phyloP scores from a whole-genome alignment of 2,888 invertebrate species.

The Dascillus cervinus region DNA sequence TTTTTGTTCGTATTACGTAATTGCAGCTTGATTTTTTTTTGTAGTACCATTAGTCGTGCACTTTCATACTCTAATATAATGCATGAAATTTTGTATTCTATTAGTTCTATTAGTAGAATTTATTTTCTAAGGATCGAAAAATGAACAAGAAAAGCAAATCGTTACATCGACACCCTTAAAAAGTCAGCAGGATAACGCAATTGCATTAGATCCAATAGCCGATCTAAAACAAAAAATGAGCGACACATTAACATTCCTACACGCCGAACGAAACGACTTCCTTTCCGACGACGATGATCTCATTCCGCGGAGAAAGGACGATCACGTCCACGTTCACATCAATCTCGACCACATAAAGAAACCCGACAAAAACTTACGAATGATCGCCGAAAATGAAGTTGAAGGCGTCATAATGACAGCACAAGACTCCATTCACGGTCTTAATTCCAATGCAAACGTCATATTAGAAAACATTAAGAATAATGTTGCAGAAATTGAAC shows the following conservation, averaged over 20 bases:
- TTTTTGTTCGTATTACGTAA: no score
- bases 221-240: conserved; percentile 36
- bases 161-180: conserved; percentile 28
- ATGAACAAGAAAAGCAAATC: conserved; percentile 17
- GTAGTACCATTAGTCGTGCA: no score
- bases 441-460: background rate
- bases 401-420: conserved; percentile 34
- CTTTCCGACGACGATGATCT: conserved; percentile 39
- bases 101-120: no score
- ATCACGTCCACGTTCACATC: conserved; percentile 36
- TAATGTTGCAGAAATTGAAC: background rate
- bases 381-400: conserved; percentile 28
- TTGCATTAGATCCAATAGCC: conserved; percentile 27
- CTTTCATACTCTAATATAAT: no score
- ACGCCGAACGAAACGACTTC: conserved; percentile 41
- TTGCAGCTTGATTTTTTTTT: no score
- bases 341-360: conserved; percentile 29
- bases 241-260: conserved; percentile 39
- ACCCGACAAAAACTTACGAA: conserved; percentile 9
- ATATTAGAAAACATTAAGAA: background rate
- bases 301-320: conserved; percentile 39
- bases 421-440: conserved; percentile 29
- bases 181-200: conserved; percentile 11
- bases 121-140: conserved; percentile 13
- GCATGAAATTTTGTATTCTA: no score